Evolutionary conservation across 2,888 invertebrate species (phyloP).

Genomic region (Arctia plantaginis): DNA sequence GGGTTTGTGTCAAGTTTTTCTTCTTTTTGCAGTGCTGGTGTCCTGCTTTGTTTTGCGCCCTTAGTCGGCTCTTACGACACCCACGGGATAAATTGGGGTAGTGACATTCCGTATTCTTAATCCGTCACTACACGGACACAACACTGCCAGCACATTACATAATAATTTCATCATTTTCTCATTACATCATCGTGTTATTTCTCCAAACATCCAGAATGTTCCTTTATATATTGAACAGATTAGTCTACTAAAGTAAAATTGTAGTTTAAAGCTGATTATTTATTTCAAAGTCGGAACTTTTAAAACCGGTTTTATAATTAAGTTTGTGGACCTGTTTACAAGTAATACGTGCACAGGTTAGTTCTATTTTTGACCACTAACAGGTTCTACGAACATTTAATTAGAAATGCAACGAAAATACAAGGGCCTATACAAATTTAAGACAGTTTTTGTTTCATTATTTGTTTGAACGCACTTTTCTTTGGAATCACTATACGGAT

Average conservation of each 20-base stretch:
- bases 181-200: not conserved
- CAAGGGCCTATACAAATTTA: not conserved
- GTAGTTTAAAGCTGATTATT: not conserved
- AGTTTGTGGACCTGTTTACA: constrained; percentile 27
- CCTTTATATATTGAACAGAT: not conserved
- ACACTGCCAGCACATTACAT: too few species aligned
- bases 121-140: too few species aligned
- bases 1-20: too few species aligned
- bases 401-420: constrained; percentile 13
- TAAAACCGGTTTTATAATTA: constrained; percentile 32
- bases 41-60: too few species aligned
- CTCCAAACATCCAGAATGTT: not conserved
- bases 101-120: too few species aligned
- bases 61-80: too few species aligned
- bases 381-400: constrained; percentile 12
- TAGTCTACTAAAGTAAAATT: constrained; percentile 9
- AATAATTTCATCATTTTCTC: not conserved
- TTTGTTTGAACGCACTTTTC: not conserved
- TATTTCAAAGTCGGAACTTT: constrained; percentile 15
- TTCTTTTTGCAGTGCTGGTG: too few species aligned
- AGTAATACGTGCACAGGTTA: constrained; percentile 13
- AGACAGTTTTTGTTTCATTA: not conserved
- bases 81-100: too few species aligned
- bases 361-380: constrained; percentile 26
- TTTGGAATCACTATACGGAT: not conserved